These are phyloP conservation scores for Enteromius treurensis DNA, from an alignment of 2,797 vertebrate species.

Conservation along the genomic window DNA sequence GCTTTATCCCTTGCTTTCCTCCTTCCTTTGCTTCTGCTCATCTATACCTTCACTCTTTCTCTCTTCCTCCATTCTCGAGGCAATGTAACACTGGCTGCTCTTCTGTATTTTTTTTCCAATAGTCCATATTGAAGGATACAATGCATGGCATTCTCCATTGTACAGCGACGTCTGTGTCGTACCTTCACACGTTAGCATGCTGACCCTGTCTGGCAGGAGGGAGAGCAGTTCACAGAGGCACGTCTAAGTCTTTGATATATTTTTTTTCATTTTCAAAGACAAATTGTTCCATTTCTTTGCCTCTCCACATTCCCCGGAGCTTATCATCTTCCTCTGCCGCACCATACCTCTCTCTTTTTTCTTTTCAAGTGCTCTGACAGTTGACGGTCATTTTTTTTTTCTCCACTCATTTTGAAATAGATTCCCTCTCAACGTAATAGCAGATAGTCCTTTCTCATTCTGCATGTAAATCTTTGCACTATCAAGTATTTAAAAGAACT, in stretches of 20 bases:
- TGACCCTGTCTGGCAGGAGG: conserved; percentile 22
- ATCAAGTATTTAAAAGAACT: conserved; percentile 40
- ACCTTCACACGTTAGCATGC: conserved; percentile 37
- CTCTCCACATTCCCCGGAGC: conserved; percentile 43
- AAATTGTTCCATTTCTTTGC: conserved; percentile 57
- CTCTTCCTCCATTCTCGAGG: not conserved
- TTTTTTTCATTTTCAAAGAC: conserved; percentile 61
- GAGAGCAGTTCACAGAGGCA: conserved; percentile 39
- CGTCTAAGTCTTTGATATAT: conserved; percentile 50
- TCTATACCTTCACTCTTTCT: not conserved
- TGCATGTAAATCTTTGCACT: not conserved
- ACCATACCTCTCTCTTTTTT: conserved; percentile 14
- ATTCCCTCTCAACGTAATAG: conserved; percentile 22
- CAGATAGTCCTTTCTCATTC: conserved; percentile 23
- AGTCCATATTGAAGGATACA: not conserved
- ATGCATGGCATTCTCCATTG: conserved; percentile 28
- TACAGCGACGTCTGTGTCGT: conserved; percentile 7
- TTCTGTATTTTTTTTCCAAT: not conserved
- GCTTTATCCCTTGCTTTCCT: not conserved
- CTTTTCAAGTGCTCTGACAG: conserved; percentile 52
- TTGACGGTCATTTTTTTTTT: conserved; percentile 36
- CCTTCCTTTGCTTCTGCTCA: not conserved
- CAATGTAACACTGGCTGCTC: not conserved
- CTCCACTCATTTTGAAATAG: conserved; percentile 23
- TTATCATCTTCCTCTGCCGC: conserved; percentile 42